Base-by-base conservation (phyloP, 1,140 invertebrate species). In the Gryllus bimaculatus region DNA sequence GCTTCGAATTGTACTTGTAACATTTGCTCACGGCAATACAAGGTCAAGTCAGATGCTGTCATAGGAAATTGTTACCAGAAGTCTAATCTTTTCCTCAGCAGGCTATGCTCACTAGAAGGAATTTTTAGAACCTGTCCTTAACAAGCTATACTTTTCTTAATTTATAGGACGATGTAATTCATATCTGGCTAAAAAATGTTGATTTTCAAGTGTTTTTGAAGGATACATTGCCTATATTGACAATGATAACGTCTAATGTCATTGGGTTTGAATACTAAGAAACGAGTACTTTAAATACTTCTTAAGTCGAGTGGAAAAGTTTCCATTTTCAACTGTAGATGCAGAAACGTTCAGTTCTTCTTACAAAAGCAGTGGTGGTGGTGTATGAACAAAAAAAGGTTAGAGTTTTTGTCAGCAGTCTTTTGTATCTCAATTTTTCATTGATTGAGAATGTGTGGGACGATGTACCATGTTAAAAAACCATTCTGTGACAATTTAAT, bases 181-280 rank as follows among this genome's bases (percentile, higher is more conserved):
- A 73, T 73, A 6, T 73, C 66, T 73, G 66, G 66, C 66, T 73
- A n/a, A n/a, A 73, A 3, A n/a, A 73, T 3, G 66, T n/a, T 73
- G 66, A 73, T n/a, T 73, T 73, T 73, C n/a, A 73, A 73, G 66
- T 73, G 66, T n/a, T n/a, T n/a, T n/a, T n/a, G n/a, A n/a, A 73
- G 13, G 66, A 73, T 73, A 73, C 66, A 2, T 73, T n/a, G n/a
- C n/a, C n/a, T n/a, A n/a, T n/a, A n/a, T 73, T 6, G 66, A 73
- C 6, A 73, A 73, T 73, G 66, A 73, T 73, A n/a, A 6, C 13
- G 66, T n/a, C n/a, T n/a, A 73, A n/a, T n/a, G 66, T 73, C 13
- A 6, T 73, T n/a, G n/a, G n/a, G n/a, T 73, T 73, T 73, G 13
- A 73, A 73, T 73, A 73, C 66, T n/a, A 3, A n/a, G 66, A 73